A percentile compares a stretch with the other conserved stretches of the same genome.
These are phyloP conservation scores for Neogobius melanostomus DNA, from an alignment of 2,113 vertebrate genomes.

Conservation along the genomic window DNA sequence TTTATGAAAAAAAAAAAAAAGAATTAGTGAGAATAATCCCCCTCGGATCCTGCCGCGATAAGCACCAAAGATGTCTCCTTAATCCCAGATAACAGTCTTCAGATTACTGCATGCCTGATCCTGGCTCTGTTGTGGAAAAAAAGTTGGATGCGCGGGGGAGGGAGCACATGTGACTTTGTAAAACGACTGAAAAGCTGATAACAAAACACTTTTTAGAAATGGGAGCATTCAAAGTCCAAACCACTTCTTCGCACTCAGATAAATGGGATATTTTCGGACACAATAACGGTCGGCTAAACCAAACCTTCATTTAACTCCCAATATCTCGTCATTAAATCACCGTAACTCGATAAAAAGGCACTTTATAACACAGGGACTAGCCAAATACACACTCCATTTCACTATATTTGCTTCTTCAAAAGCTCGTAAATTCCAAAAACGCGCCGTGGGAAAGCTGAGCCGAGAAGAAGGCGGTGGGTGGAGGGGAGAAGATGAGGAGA, in stretches of 20 bases:
- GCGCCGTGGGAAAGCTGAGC: constrained; percentile 8
- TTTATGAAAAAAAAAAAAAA: background rate
- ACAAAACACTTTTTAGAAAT: background rate
- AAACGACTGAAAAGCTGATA: background rate
- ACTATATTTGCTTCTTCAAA: no score
- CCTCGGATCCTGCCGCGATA: background rate
- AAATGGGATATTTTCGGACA: no score
- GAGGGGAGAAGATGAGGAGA: constrained; percentile 16
- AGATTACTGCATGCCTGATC: constrained; percentile 1
- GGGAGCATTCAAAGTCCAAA: background rate
- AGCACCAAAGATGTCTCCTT: constrained; percentile 3
- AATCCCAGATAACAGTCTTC: constrained; percentile 11
- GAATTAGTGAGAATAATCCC: constrained; percentile 3
- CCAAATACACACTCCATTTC: no score
- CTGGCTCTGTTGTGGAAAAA: background rate
- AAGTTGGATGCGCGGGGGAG: background rate
- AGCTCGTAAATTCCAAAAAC: no score
- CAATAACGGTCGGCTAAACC: no score
- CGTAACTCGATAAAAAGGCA: no score
- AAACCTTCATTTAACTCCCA: no score
- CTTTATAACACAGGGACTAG: no score
- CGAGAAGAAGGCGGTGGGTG: constrained; percentile 3
- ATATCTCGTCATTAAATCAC: no score
- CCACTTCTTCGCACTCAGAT: no score
- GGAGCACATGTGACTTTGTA: background rate